phyloP scores from a whole-genome alignment of 2,888 invertebrate genomes.

The Emmelina monodactyla region DNA sequence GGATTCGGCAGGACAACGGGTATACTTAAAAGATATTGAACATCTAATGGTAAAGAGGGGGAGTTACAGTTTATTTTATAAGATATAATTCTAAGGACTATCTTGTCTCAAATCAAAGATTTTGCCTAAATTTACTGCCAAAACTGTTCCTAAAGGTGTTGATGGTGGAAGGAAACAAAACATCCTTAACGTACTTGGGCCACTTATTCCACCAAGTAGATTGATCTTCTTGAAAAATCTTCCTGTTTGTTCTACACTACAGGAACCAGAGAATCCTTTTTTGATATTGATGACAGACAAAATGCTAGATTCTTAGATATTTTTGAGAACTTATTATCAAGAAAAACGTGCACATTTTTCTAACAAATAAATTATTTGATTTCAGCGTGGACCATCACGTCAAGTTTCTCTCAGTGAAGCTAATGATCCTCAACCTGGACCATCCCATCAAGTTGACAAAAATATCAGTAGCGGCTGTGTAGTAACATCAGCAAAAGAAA shows the following conservation, averaged over 20 bases:
- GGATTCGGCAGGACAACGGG: conserved; percentile 9
- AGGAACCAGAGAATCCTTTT: conserved; percentile 10
- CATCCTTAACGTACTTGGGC: conserved; percentile 12
- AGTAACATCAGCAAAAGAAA: not conserved
- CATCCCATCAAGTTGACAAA: not conserved
- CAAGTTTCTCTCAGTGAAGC: not conserved
- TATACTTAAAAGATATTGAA: conserved; percentile 12
- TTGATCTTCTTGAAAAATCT: conserved; percentile 12
- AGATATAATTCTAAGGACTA: conserved; percentile 10
- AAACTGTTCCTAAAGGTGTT: conserved; percentile 12
- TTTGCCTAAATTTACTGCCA: conserved; percentile 11
- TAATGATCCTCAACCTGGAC: not conserved
- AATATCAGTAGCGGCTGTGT: not conserved
- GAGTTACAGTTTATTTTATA: conserved; percentile 11
- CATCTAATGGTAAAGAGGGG: conserved; percentile 9
- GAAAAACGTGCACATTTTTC: too few species aligned
- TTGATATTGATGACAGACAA: conserved; percentile 12
- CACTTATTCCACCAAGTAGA: conserved; percentile 13
- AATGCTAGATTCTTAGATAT: too few species aligned
- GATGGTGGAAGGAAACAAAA: conserved; percentile 8
- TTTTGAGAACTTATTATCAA: too few species aligned
- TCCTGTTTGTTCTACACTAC: conserved; percentile 11
- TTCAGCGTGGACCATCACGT: not conserved
- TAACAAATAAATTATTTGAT: too few species aligned
- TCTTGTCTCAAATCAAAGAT: conserved; percentile 11